A percentile compares a stretch with the other conserved stretches of the same genome.
These are phyloP conservation scores for Eira barbara DNA, from an alignment of 2,113 vertebrate genomes.

Conservation along the genomic window DNA sequence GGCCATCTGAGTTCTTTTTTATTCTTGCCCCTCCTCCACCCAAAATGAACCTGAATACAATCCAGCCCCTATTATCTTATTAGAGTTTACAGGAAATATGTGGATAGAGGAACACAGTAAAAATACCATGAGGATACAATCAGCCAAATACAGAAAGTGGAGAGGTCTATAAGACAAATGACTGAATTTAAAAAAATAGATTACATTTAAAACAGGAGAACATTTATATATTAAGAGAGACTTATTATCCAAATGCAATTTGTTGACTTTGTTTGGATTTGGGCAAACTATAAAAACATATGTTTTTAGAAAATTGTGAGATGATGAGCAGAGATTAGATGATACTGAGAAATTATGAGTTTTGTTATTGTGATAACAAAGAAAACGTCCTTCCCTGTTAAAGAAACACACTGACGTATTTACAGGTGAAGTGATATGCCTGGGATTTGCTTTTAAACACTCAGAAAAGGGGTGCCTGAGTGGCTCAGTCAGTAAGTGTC, in stretches of 20 bases:
- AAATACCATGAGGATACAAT: neutral
- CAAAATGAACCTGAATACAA: neutral
- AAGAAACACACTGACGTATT: neutral
- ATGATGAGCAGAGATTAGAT: neutral
- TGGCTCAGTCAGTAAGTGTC: too few relatives aligned
- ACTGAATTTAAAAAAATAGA: neutral
- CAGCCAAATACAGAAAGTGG: neutral
- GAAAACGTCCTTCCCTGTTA: neutral
- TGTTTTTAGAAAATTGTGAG: neutral
- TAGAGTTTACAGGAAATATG: neutral
- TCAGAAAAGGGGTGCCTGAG: neutral
- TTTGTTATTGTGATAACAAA: slow-evolving; percentile 7
- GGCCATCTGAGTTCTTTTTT: neutral
- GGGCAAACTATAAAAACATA: neutral
- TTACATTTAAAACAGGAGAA: neutral
- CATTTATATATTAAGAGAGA: neutral
- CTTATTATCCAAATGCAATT: neutral
- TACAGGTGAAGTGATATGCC: neutral
- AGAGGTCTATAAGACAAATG: neutral
- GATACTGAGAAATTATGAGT: neutral
- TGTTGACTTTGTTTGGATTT: neutral
- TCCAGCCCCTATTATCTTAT: neutral
- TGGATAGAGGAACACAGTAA: neutral
- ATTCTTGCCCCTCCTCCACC: neutral
- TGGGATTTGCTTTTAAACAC: neutral